Evolutionary conservation across 2,888 invertebrate genomes (phyloP).

Genomic region (Drosophila subsilvestris): DNA sequence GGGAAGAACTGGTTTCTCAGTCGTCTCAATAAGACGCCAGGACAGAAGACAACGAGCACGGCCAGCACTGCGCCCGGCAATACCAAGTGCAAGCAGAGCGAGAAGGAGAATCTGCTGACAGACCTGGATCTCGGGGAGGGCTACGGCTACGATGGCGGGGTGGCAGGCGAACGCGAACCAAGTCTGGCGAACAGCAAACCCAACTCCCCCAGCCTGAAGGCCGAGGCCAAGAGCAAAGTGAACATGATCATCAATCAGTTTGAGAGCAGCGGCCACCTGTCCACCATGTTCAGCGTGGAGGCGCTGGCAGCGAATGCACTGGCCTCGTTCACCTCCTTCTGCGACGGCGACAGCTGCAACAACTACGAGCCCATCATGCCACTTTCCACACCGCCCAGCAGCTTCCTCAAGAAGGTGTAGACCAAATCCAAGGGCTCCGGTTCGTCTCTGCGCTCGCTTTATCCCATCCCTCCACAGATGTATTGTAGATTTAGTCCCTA

Average conservation of each 20-base stretch:
- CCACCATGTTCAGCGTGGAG: slow-evolving; percentile 82
- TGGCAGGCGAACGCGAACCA: slow-evolving; percentile 26
- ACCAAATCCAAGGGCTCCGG: background rate
- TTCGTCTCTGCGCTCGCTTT: background rate
- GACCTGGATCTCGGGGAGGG: slow-evolving; percentile 72
- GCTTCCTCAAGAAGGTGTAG: slow-evolving; percentile 74
- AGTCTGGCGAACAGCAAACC: slow-evolving; percentile 60
- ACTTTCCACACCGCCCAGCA: slow-evolving; percentile 77
- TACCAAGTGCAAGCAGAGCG: slow-evolving; percentile 81
- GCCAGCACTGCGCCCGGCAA: slow-evolving; percentile 64
- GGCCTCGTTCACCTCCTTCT: slow-evolving; percentile 81
- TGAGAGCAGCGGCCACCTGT: slow-evolving; percentile 83
- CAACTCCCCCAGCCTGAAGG: slow-evolving; percentile 69
- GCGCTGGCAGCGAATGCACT: slow-evolving; percentile 76
- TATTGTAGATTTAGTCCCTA: slow-evolving; percentile 51
- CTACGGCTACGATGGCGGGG: slow-evolving; percentile 39
- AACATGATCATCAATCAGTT: slow-evolving; percentile 84
- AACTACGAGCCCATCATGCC: slow-evolving; percentile 83
- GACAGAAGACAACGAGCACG: slow-evolving; percentile 29
- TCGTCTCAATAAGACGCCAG: slow-evolving; percentile 80
- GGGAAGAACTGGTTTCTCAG: slow-evolving; percentile 83
- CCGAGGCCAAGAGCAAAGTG: slow-evolving; percentile 80
- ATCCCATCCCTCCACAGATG: slow-evolving; percentile 7
- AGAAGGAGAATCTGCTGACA: slow-evolving; percentile 82
- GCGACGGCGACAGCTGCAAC: slow-evolving; percentile 80